Evolutionary conservation across 2,113 vertebrate species (phyloP).

Genomic region (Podiceps cristatus): DNA sequence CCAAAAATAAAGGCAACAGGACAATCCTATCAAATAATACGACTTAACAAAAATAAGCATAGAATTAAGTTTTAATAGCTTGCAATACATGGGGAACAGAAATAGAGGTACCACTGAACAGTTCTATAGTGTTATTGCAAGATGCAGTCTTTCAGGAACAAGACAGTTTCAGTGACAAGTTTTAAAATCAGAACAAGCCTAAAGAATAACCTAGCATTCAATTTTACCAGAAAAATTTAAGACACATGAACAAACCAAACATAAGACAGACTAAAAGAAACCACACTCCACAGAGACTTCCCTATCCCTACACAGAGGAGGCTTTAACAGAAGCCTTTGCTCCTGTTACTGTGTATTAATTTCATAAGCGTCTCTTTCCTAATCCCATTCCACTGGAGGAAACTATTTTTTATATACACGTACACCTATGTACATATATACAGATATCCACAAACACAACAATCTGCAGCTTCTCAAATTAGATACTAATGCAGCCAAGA

Average conservation of each 20-base stretch:
- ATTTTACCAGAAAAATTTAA: not conserved
- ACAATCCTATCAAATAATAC: not conserved
- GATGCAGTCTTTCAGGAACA: not conserved
- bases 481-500: not conserved
- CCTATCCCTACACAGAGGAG: not conserved
- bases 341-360: not conserved
- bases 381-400: not conserved
- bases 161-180: not conserved
- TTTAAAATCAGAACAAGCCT: not conserved
- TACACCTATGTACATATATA: rapidly evolving
- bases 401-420: not conserved
- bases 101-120: not conserved
- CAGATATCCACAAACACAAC: not conserved
- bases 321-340: not conserved
- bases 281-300: not conserved
- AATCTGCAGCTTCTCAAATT: not conserved
- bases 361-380: not conserved
- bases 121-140: not conserved
- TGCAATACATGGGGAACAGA: not conserved
- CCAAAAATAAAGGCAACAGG: not conserved
- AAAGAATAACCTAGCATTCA: not conserved
- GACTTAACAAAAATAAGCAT: not conserved
- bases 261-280: not conserved
- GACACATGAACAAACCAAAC: not conserved
- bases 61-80: not conserved